Evolutionary conservation across 2,797 vertebrate species (phyloP).

Genomic region (Sebastes trivittatus): DNA sequence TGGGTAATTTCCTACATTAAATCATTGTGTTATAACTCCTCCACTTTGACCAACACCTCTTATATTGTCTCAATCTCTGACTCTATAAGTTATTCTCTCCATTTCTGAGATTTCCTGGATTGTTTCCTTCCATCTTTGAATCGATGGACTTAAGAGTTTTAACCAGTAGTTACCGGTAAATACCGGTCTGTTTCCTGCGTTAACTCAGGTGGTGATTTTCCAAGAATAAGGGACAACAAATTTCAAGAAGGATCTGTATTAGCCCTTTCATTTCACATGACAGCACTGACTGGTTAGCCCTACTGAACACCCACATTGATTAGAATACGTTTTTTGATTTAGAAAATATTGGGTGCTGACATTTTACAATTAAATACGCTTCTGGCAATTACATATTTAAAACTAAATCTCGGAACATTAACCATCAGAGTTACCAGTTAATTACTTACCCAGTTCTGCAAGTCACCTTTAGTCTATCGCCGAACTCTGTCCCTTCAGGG

Average conservation of each 20-base stretch:
- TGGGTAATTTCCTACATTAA: too few relatives aligned
- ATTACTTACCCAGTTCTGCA: constrained; percentile 41
- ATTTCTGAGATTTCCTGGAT: background rate
- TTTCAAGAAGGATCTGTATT: background rate
- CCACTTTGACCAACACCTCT: too few relatives aligned
- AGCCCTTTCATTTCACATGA: background rate
- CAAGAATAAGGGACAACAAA: too few relatives aligned
- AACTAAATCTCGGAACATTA: background rate
- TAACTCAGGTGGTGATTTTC: too few relatives aligned
- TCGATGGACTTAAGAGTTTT: too few relatives aligned
- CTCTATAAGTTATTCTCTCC: too few relatives aligned
- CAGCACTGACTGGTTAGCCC: background rate
- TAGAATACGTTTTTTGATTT: background rate
- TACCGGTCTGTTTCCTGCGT: too few relatives aligned
- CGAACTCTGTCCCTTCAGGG: background rate
- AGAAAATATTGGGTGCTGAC: background rate
- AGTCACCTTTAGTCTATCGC: background rate
- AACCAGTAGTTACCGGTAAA: too few relatives aligned
- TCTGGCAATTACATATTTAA: background rate
- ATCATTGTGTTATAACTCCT: too few relatives aligned
- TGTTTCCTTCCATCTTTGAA: background rate
- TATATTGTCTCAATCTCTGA: too few relatives aligned
- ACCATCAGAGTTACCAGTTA: background rate
- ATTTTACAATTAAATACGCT: background rate
- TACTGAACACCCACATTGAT: background rate